A percentile compares a stretch with the other conserved stretches of the same genome.
These are phyloP conservation scores for Caenorhabditis becei DNA, from an alignment of 2,888 invertebrate species.

Conservation along the genomic window DNA sequence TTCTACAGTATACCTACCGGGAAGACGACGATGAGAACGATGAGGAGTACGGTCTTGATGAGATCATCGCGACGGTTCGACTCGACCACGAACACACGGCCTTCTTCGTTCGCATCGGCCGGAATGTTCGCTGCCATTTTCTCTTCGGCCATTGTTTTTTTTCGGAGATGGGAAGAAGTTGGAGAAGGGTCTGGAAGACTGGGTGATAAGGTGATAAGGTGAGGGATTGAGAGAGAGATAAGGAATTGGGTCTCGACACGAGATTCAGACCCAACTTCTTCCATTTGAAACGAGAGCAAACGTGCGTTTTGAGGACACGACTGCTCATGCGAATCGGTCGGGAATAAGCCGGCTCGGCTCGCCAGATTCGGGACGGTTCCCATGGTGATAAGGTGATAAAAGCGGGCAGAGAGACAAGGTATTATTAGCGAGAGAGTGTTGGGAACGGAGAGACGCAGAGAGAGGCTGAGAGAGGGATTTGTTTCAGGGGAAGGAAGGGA, in stretches of 20 bases:
- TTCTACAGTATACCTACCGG: too few relatives aligned
- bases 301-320: neutral
- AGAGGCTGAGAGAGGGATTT: neutral
- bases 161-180: neutral
- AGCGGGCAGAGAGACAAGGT: neutral
- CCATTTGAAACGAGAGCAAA: too few relatives aligned
- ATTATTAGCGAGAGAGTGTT: neutral
- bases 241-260: neutral
- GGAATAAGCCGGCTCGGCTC: neutral
- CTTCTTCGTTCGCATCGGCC: conserved; percentile 55
- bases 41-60: conserved; percentile 68
- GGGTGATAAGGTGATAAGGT: neutral
- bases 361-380: neutral
- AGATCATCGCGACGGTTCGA: conserved; percentile 70
- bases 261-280: neutral
- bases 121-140: conserved; percentile 50
- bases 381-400: conserved; percentile 4
- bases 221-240: neutral
- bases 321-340: neutral
- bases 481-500: neutral
- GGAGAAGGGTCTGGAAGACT: too few relatives aligned
- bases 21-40: conserved; percentile 71
- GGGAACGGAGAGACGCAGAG: neutral
- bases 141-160: conserved; percentile 55
- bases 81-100: conserved; percentile 72